A percentile compares a stretch with the other conserved stretches of the same genome.
Conservation (phyloP, 1,140 invertebrate genomes). For the Temnothorax nylanderi region DNA sequence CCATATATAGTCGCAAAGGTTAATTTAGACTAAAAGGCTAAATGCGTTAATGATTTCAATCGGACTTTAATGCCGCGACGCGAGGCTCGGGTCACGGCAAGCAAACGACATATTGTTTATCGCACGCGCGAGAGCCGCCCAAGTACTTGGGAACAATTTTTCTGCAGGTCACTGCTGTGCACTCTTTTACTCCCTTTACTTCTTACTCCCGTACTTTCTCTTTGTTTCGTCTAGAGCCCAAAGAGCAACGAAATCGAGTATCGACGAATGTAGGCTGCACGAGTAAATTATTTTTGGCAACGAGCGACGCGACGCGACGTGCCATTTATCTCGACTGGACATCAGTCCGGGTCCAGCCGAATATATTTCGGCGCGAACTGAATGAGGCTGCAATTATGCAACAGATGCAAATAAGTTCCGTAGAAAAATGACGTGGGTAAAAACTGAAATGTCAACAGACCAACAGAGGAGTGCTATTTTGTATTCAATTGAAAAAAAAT, state of each 20-base stretch:
- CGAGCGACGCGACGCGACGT: no score
- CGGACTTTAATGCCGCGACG: constrained; percentile 18
- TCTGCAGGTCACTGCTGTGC: neutral
- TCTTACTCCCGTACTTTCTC: neutral
- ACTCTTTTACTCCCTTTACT: neutral
- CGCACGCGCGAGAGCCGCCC: neutral
- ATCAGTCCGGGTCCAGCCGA: constrained; percentile 4
- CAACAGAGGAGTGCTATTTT: no score
- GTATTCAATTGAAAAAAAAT: no score
- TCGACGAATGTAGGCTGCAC: neutral
- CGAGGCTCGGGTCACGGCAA: neutral
- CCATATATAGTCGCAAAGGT: constrained; percentile 33
- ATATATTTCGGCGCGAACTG: constrained; percentile 22
- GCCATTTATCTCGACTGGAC: neutral
- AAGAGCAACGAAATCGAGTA: constrained; percentile 1
- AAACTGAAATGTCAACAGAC: constrained; percentile 25
- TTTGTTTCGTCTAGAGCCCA: no score
- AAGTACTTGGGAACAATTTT: neutral
- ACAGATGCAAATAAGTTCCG: neutral
- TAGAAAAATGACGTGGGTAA: neutral
- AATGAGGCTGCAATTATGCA: constrained; percentile 8
- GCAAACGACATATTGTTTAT: neutral
- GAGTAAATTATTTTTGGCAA: constrained; percentile 4
- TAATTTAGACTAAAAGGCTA: constrained; percentile 51
- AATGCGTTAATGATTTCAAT: constrained; percentile 45